Evolutionary conservation across 2,888 invertebrate genomes (phyloP).

Genomic region (Synergus itoensis): DNA sequence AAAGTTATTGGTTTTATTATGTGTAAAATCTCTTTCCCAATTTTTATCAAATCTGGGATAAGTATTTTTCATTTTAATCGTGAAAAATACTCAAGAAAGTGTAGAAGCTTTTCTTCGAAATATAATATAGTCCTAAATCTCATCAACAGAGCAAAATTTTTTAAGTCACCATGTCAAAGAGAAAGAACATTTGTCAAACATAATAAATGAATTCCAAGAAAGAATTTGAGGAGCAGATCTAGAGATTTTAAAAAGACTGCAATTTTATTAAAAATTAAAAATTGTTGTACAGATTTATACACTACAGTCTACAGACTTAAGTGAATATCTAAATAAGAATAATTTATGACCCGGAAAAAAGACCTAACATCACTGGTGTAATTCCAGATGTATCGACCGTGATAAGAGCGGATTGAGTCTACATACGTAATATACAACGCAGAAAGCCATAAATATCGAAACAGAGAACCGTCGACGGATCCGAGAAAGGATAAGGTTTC

Average conservation of each 20-base stretch:
- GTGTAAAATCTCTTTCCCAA: background rate
- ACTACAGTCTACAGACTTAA: background rate
- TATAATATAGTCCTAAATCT: no score
- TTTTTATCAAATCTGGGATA: background rate
- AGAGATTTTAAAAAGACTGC: no score
- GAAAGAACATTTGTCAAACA: no score
- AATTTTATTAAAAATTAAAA: background rate
- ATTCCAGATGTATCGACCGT: slow-evolving; percentile 40
- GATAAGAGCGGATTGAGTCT: slow-evolving; percentile 41
- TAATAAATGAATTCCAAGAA: no score
- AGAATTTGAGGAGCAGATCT: no score
- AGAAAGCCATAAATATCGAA: slow-evolving; percentile 70
- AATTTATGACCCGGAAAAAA: slow-evolving; percentile 7
- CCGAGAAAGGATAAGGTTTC: slow-evolving; percentile 64
- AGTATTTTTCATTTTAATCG: no score
- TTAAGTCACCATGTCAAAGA: no score
- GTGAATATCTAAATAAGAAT: background rate
- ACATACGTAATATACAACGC: slow-evolving; percentile 56
- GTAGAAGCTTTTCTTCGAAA: no score
- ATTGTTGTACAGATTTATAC: background rate
- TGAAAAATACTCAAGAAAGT: no score
- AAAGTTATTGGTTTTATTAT: no score
- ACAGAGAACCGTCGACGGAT: slow-evolving; percentile 68
- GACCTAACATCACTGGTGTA: slow-evolving; percentile 35
- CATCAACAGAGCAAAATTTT: no score